phyloP scores from a whole-genome alignment of 2,113 vertebrate species.

The Sturnus vulgaris region DNA sequence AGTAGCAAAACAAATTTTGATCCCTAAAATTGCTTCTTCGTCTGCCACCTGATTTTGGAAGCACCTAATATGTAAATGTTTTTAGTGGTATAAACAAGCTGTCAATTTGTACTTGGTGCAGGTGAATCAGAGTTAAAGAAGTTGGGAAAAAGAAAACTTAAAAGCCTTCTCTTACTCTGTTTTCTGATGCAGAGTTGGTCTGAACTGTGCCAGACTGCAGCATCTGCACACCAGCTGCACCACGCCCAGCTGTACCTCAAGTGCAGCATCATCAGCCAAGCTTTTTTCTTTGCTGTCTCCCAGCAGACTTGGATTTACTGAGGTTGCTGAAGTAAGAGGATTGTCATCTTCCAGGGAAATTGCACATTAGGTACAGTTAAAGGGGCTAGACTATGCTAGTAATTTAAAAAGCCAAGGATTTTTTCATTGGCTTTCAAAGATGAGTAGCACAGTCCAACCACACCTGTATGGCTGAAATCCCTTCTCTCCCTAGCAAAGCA shows the following conservation, averaged over 20 bases:
- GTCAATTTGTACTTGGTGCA: not conserved
- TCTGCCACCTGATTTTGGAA: not conserved
- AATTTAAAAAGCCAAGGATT: not conserved
- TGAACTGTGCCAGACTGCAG: not conserved
- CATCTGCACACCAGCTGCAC: not conserved
- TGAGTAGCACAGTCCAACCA: not conserved
- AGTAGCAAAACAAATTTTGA: not conserved
- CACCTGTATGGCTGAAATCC: not conserved
- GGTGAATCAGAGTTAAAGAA: not conserved
- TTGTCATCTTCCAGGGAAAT: not conserved
- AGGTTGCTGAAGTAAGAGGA: not conserved
- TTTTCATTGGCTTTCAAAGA: not conserved
- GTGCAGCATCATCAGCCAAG: not conserved
- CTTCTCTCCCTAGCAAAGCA: not conserved
- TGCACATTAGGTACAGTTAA: not conserved
- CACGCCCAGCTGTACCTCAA: not conserved
- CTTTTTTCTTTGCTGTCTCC: not conserved
- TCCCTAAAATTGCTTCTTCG: not conserved
- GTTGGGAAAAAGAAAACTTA: not conserved
- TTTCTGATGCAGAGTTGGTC: not conserved
- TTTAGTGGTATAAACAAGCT: not conserved
- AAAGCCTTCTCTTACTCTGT: not conserved
- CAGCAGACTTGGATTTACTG: not conserved
- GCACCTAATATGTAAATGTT: not conserved
- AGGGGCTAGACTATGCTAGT: not conserved